These are phyloP conservation scores for Tigriopus japonicus DNA, from an alignment of 1,140 invertebrate species.

Conservation along the genomic window DNA sequence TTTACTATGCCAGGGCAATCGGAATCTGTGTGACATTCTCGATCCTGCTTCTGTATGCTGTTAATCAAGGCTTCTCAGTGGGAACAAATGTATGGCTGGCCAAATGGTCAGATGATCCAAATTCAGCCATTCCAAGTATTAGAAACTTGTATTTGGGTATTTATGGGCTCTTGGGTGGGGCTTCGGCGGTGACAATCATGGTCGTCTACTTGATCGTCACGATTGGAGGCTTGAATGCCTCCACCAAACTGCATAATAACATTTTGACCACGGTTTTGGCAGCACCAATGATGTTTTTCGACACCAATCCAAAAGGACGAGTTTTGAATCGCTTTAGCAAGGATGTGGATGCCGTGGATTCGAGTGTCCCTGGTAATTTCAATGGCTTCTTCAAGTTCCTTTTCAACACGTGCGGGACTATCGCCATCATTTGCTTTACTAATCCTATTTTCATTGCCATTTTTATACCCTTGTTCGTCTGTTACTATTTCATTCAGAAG, in stretches of 20 bases:
- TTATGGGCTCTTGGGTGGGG: constrained; percentile 66
- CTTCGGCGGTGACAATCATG: constrained; percentile 5
- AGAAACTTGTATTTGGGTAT: constrained; percentile 66
- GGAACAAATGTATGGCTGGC: constrained; percentile 84
- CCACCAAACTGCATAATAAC: constrained; percentile 5
- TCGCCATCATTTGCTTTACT: constrained; percentile 33
- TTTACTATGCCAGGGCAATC: constrained; percentile 68
- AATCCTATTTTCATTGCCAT: constrained; percentile 34
- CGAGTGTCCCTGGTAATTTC: neutral
- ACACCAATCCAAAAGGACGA: constrained; percentile 38
- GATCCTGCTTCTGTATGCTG: constrained; percentile 58
- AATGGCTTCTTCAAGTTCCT: constrained; percentile 10
- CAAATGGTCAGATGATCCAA: constrained; percentile 47
- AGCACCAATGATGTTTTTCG: constrained; percentile 38
- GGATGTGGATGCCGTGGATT: constrained; percentile 29
- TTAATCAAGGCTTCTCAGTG: constrained; percentile 44
- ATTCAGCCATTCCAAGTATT: constrained; percentile 17
- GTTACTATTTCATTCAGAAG: constrained; percentile 30
- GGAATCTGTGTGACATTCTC: constrained; percentile 47
- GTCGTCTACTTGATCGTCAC: constrained; percentile 22
- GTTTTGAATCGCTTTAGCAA: constrained; percentile 39
- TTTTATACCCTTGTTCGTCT: constrained; percentile 32
- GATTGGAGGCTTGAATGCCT: constrained; percentile 13
- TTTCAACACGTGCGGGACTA: constrained; percentile 27
- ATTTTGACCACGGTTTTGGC: constrained; percentile 24